These are phyloP conservation scores for Prorops nasuta DNA, from an alignment of 1,140 invertebrate genomes.

Conservation along the genomic window DNA sequence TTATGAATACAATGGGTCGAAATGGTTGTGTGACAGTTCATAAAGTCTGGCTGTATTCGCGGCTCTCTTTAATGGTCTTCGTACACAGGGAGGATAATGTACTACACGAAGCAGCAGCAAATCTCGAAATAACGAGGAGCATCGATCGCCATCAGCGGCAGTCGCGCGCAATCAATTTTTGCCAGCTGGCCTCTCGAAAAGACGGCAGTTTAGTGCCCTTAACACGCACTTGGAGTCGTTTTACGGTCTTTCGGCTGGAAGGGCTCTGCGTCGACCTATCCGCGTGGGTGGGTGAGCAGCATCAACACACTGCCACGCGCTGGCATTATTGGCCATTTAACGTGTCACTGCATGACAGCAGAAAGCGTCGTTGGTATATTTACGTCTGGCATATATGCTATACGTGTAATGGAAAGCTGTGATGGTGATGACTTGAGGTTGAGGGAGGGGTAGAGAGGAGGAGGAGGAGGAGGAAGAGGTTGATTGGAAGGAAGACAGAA, in stretches of 20 bases:
- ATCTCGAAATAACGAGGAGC: slow-evolving; percentile 27
- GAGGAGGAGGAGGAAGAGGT: too few relatives aligned
- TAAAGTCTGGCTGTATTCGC: not conserved
- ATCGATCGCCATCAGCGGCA: slow-evolving; percentile 32
- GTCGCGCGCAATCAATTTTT: slow-evolving; percentile 32
- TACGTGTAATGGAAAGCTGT: too few relatives aligned
- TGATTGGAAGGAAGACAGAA: too few relatives aligned
- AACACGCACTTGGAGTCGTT: slow-evolving; percentile 27
- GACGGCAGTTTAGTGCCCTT: slow-evolving; percentile 27
- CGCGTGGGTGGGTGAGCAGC: not conserved
- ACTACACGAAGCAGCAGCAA: slow-evolving; percentile 13
- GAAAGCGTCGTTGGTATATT: not conserved
- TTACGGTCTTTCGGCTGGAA: slow-evolving; percentile 10
- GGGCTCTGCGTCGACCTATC: not conserved
- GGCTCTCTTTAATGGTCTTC: slow-evolving; percentile 10
- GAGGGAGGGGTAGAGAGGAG: too few relatives aligned
- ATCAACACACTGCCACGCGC: not conserved
- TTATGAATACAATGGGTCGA: too few relatives aligned
- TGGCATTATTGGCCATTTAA: slow-evolving; percentile 14
- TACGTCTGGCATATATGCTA: too few relatives aligned
- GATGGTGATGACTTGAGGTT: too few relatives aligned
- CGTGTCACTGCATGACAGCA: slow-evolving; percentile 11
- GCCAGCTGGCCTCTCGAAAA: slow-evolving; percentile 23
- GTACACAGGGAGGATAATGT: slow-evolving; percentile 13
- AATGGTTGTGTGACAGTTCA: too few relatives aligned